These are phyloP conservation scores for Chondrosia reniformis DNA, from an alignment of 37 sponge, comb jelly and placozoan genomes.

Conservation along the genomic window DNA sequence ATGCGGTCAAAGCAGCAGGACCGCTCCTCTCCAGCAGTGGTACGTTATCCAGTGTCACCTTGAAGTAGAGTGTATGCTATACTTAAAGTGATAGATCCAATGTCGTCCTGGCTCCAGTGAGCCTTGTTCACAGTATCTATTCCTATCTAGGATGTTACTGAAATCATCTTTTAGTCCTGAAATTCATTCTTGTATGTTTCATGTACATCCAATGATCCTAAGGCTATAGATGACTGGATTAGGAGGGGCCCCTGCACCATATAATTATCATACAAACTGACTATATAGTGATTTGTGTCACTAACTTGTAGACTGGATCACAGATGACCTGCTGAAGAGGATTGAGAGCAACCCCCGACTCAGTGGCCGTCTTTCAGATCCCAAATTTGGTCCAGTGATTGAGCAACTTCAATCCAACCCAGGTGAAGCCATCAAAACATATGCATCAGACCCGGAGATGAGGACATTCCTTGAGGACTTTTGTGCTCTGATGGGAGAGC, in stretches of 20 bases:
- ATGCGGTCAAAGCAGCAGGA: slow-evolving; percentile 49
- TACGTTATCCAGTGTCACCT: neutral
- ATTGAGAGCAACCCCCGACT: slow-evolving; percentile 59
- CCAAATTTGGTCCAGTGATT: slow-evolving; percentile 37
- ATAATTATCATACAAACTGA: neutral
- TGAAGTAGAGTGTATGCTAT: too few species aligned
- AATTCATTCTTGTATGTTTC: too few species aligned
- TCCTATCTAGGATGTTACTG: too few species aligned
- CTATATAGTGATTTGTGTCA: neutral
- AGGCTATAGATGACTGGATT: too few species aligned
- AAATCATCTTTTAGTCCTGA: too few species aligned
- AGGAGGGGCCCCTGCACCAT: neutral
- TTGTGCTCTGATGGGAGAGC: slow-evolving; percentile 72
- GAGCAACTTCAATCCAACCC: slow-evolving; percentile 60
- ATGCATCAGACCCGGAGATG: slow-evolving; percentile 35
- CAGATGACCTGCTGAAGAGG: slow-evolving; percentile 72
- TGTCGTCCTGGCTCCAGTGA: too few species aligned
- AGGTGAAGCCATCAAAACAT: slow-evolving; percentile 22
- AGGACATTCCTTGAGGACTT: slow-evolving; percentile 62
- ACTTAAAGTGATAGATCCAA: too few species aligned
- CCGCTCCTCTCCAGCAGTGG: slow-evolving; percentile 41
- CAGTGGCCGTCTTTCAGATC: slow-evolving; percentile 54
- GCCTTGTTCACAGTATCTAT: too few species aligned
- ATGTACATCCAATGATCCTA: too few species aligned
- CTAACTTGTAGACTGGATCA: slow-evolving; percentile 66